Evolutionary conservation across 2,113 vertebrate genomes (phyloP), one percentile per base, ranked within the genome.

Genomic region (Hippocampus zosterae): DNA sequence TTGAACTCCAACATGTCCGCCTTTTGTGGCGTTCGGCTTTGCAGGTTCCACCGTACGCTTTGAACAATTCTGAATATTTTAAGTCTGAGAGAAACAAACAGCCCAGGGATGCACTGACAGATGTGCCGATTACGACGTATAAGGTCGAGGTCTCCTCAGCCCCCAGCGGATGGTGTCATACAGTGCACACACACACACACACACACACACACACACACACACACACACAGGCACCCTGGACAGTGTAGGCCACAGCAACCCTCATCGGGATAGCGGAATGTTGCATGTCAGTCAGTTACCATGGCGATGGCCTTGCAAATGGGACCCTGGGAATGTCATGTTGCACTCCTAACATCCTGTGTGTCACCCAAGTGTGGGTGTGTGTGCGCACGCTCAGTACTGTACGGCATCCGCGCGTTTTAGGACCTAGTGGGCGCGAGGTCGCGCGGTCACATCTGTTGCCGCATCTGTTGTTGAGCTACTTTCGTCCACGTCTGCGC

Each of bases 341-440:
- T 81, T 86, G 84, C 84, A 87, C 78, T 85, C 82, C 84, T 77
- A 86, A 90, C 88, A 87, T 90, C 88, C 89, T 90, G 89, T 88
- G 84, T 89, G 78, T 85, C 78, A 70, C 73, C 50, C 66, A 25
- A 72, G 62, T 81, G 78, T 75, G 72, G 70, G 73, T 76, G 78
- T 61, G 76, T 15, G 3, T 61, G 18, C 76, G 76, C 23, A 0
- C 64, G 18, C 76, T 81, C 70, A 37, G 57, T 16, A 68, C 75
- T 79, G 59, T 16, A 68, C 75, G 77, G 59, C 79, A 72, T 78
- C 73, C 66, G 71, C 75, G 75, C 57, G 7, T 69, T 73, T 83
- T 37, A 64, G 78, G 76, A 75, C 62, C 77, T 65, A 72, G 78
- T 80, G 80, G 77, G 66, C 72, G 75, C 81, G 79, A 81, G 80